Base-by-base conservation (phyloP, 2,797 vertebrate genomes). In the Uromys caudimaculatus region DNA sequence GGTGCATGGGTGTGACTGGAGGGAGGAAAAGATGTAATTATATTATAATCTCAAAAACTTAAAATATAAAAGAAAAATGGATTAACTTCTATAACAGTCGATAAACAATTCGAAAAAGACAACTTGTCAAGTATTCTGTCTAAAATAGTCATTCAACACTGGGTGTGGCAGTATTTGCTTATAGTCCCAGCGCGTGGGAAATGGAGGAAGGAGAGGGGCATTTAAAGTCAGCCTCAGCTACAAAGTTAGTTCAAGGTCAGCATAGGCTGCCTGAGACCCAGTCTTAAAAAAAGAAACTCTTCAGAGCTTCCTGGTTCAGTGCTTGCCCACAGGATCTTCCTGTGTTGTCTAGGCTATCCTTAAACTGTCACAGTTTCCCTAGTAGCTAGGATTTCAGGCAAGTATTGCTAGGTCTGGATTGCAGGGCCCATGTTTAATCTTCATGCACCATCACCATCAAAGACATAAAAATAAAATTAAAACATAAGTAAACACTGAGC, bases 41-140 rank as follows among this genome's bases (percentile, higher is more conserved):
- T 60, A 62, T 3, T 62, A 83, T 44, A 62, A 84, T 50, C 41
- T 84, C 29, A 23, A 84, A 81, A 64, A 23, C 19, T 23, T 84
- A 47, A 47, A 64, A 27, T 7, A 62, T 79, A 89, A 60, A 85
- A 81, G 58, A 56, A 1, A 96, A 95, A 67, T 50, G 14, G 35
- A n/a, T 41, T 89, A 14, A 73, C 27, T 73, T 88, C 60, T 93
- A 56, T 81, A 85, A 69, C 54, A 75, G 75, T 10, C 41, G 87
- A 19, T 77, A 35, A 89, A 71, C 50, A 95, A 90, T 64, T 44
- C 44, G 44, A 77, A 92, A 88, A 84, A 21, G 58, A 83, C 73
- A 38, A 60, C 23, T 35, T 69, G 83, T 87, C 81, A 58, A 73
- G 24, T 38, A 83, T n/a, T 89, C 86, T 44, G 44, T 44, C 44